phyloP scores from a whole-genome alignment of 2,797 vertebrate species.

The Danio aesculapii region DNA sequence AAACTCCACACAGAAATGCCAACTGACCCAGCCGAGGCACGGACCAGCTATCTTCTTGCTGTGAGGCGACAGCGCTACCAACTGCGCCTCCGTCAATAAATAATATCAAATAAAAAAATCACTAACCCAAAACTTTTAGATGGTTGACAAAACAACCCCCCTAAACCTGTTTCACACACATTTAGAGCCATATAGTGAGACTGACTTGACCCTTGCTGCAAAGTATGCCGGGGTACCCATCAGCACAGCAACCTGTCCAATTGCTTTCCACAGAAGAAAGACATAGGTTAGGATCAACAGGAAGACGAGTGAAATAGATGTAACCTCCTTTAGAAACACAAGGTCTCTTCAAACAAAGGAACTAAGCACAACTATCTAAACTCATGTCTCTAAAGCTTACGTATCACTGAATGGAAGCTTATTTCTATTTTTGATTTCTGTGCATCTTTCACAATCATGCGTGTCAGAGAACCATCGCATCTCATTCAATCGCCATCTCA shows the following conservation, averaged over 20 bases:
- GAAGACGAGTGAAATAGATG: not conserved
- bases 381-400: not conserved
- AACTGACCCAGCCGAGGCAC: too few species aligned
- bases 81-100: too few species aligned
- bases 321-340: not conserved
- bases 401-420: not conserved
- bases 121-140: not conserved
- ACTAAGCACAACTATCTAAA: not conserved
- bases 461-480: conserved; percentile 14
- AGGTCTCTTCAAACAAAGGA: not conserved
- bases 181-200: not conserved
- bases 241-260: too few species aligned
- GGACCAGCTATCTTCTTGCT: too few species aligned
- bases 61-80: too few species aligned
- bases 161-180: not conserved
- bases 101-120: not conserved
- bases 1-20: too few species aligned
- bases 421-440: not conserved
- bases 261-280: not conserved
- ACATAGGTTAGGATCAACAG: not conserved
- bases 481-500: conserved; percentile 33
- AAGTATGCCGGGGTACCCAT: not conserved
- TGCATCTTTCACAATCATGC: not conserved
- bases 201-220: not conserved
- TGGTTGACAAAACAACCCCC: not conserved